Conservation (phyloP, 2,888 invertebrate species). For the Furcula furcula region DNA sequence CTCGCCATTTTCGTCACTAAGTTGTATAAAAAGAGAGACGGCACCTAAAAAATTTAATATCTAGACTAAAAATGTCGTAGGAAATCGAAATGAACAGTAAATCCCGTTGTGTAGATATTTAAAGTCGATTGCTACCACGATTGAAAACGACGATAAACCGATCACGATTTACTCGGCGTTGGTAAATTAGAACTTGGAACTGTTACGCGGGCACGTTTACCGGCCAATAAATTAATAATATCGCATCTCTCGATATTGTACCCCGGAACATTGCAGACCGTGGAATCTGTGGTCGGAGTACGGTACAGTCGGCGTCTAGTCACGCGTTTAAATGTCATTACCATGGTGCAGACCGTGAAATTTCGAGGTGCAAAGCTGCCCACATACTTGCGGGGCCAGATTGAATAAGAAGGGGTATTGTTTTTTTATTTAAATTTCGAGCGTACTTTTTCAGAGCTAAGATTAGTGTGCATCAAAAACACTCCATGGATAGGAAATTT, state of each 20-base stretch:
- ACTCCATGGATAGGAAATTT: too few species aligned
- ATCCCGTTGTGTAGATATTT: constrained; percentile 25
- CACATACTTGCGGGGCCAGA: background rate
- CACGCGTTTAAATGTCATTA: constrained; percentile 59
- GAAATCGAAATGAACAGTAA: too few species aligned
- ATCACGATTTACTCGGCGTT: constrained; percentile 20
- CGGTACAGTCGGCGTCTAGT: constrained; percentile 42
- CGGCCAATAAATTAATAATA: constrained; percentile 23
- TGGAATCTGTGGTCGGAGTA: constrained; percentile 31
- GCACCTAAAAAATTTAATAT: too few species aligned
- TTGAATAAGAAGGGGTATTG: background rate
- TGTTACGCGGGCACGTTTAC: constrained; percentile 16
- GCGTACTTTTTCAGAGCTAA: too few species aligned
- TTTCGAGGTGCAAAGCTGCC: constrained; percentile 13
- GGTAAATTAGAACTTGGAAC: constrained; percentile 20
- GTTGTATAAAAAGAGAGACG: too few species aligned
- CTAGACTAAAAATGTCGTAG: too few species aligned
- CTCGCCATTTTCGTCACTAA: too few species aligned
- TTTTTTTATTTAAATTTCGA: background rate
- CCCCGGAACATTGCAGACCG: constrained; percentile 16
- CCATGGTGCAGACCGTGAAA: constrained; percentile 38
- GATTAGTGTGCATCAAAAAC: too few species aligned
- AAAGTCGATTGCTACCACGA: constrained; percentile 18
- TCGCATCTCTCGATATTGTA: constrained; percentile 10
- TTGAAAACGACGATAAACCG: constrained; percentile 18